Conservation (phyloP, 1,140 invertebrate species). For the Akabosia matsudoensis region DNA sequence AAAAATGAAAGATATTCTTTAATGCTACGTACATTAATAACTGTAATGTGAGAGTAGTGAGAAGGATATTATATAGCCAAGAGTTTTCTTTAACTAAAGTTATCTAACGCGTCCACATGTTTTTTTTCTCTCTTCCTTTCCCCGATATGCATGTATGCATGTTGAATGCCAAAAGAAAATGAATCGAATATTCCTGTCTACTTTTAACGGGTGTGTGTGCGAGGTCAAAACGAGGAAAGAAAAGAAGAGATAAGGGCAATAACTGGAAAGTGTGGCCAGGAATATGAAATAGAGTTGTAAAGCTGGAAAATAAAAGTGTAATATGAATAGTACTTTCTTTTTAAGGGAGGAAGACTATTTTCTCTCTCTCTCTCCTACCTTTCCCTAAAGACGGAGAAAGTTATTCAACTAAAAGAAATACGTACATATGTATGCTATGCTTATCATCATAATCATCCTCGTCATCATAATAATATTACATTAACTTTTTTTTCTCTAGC, state of each 20-base stretch:
- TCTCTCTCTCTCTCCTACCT: no score
- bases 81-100: no score
- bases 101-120: background rate
- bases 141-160: slow-evolving; percentile 8
- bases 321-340: background rate
- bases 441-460: slow-evolving; percentile 24
- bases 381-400: no score
- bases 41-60: background rate
- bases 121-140: background rate
- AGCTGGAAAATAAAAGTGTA: slow-evolving; percentile 15
- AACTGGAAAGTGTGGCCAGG: slow-evolving; percentile 18
- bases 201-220: no score
- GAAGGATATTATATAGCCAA: no score
- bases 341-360: no score
- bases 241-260: slow-evolving; percentile 21
- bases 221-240: background rate
- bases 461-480: slow-evolving; percentile 24
- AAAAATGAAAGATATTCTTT: slow-evolving; percentile 14
- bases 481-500: slow-evolving; percentile 9
- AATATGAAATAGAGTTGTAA: slow-evolving; percentile 20
- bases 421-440: no score
- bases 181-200: slow-evolving; percentile 19
- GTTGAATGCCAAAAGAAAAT: slow-evolving; percentile 18
- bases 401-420: no score
- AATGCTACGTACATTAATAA: background rate